Evolutionary conservation across 2,888 invertebrate genomes (phyloP).

Genomic region (Celastrina argiolus): DNA sequence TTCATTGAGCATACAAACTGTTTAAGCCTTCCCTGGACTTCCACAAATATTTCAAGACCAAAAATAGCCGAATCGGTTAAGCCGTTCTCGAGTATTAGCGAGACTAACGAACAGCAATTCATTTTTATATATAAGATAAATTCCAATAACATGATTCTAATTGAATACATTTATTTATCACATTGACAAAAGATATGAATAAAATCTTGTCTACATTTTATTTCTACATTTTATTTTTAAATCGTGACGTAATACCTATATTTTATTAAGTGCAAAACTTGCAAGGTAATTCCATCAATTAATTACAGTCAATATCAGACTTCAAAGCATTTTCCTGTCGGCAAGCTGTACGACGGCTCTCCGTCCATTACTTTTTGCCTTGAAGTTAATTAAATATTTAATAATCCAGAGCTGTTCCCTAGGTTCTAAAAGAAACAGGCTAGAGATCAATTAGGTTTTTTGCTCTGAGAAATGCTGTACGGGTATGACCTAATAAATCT

Average conservation of each 20-base stretch:
- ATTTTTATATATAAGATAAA: no score
- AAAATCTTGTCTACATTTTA: no score
- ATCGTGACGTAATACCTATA: neutral
- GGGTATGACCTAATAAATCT: conserved; percentile 19
- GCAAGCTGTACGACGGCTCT: neutral
- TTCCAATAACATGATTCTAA: no score
- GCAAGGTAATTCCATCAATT: neutral
- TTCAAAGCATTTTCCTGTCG: neutral
- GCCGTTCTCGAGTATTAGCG: no score
- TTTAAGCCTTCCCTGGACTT: no score
- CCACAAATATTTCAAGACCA: no score
- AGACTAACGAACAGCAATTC: no score
- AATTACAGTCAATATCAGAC: conserved; percentile 1
- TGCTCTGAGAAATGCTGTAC: conserved; percentile 4
- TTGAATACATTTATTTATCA: no score
- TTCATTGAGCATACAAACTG: no score
- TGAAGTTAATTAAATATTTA: conserved; percentile 19
- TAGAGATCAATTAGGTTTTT: conserved; percentile 15
- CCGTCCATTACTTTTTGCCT: neutral
- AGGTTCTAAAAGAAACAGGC: neutral
- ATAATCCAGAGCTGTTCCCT: conserved; percentile 18
- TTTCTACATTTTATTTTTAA: neutral
- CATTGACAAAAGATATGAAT: no score
- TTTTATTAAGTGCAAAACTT: neutral
- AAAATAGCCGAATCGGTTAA: no score